A percentile compares a stretch with the other conserved stretches of the same genome.
Conservation (phyloP, 1,140 invertebrate genomes). For the Procambarus clarkii region DNA sequence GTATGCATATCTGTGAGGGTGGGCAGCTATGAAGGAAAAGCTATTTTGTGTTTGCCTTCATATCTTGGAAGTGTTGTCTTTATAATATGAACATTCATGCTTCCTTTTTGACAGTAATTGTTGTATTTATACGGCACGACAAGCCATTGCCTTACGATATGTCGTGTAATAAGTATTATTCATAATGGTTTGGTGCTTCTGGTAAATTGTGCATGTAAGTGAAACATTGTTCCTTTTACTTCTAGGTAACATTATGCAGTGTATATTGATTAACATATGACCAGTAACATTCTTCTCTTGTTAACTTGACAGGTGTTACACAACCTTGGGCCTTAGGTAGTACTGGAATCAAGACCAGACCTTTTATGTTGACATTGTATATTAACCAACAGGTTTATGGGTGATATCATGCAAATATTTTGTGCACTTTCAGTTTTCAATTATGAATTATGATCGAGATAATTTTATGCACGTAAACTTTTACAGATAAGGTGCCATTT, state of each 20-base stretch:
- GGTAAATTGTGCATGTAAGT: slow-evolving; percentile 32
- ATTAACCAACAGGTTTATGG: neutral
- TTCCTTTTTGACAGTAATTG: slow-evolving; percentile 22
- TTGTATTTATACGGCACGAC: slow-evolving; percentile 17
- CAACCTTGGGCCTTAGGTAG: slow-evolving; percentile 9
- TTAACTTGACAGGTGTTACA: neutral
- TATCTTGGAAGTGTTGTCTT: slow-evolving; percentile 20
- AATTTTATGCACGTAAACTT: neutral
- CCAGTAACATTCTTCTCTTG: slow-evolving; percentile 17
- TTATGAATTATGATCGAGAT: neutral
- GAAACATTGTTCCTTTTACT: slow-evolving; percentile 26
- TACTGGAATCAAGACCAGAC: neutral
- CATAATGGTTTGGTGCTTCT: slow-evolving; percentile 53
- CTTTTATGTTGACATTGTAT: neutral
- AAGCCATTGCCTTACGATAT: slow-evolving; percentile 44
- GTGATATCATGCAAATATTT: neutral
- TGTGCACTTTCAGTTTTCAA: neutral
- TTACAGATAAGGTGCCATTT: neutral
- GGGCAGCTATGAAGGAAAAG: slow-evolving; percentile 38
- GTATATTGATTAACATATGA: slow-evolving; percentile 12
- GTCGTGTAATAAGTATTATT: slow-evolving; percentile 37
- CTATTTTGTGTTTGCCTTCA: slow-evolving; percentile 32
- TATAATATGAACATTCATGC: slow-evolving; percentile 12
- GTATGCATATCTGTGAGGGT: slow-evolving; percentile 22
- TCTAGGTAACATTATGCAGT: slow-evolving; percentile 6